Evolutionary conservation across 2,797 vertebrate genomes (phyloP), one percentile per base, ranked within the genome.

Genomic region (Syngnathus acus): DNA sequence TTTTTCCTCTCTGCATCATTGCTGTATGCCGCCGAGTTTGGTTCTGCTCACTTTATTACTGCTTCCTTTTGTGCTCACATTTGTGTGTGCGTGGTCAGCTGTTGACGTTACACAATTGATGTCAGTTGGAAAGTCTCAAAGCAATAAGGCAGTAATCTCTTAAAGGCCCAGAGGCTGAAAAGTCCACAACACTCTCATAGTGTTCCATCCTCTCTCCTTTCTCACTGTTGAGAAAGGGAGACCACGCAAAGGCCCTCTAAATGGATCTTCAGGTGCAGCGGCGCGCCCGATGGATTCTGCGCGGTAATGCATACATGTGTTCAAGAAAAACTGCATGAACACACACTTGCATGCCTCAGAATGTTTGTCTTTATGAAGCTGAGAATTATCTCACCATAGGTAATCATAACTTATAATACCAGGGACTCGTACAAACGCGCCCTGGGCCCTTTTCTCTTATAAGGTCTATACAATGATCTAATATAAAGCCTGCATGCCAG

Each of bases 71-170:
- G 73, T 66, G 66, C 70, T 72, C 58, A 53, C 68, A 62, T 68
- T 67, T 74, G 73, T 71, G 68, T 78, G 68, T 81, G 80, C 81
- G 82, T 78, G 80, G 85, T 89, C 83, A 86, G 79, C 83, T 84
- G 79, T 82, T 70, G 68, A 78, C 57, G 72, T 77, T 84, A 79
- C 81, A 81, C 77, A 83, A 78, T 79, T 84, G 84, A 86, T 86
- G 87, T 87, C 84, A 85, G 84, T 83, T 75, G 83, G 84, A 85
- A 64, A 86, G 87, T 89, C 87, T 89, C 88, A 88, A 88, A 88
- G 88, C 88, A 90, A 90, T 90, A 90, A 87, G 74, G 79, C 79
- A 77, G 81, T 90, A 89, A 90, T 90, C 82, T 87, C 81, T 87
- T 84, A 76, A 85, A 87, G 79, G 80, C 87, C 85, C 84, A 71